Conservation (phyloP, 2,888 invertebrate species). For the Cantharis nigra region DNA sequence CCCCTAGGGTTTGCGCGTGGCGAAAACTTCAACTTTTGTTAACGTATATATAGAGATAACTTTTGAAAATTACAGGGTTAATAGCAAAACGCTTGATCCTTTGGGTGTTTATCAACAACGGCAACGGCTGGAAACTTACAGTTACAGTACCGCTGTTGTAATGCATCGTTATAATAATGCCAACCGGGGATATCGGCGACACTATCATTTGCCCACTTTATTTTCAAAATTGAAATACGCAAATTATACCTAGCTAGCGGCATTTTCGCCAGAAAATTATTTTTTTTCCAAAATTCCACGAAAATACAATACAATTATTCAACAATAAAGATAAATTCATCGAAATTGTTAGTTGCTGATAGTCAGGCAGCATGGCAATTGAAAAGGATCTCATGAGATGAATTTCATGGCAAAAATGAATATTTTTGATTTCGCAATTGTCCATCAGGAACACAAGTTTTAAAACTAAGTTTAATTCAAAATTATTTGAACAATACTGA, state of each 20-base stretch:
- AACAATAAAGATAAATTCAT: too few relatives aligned
- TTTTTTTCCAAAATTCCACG: too few relatives aligned
- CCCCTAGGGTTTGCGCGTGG: constrained; percentile 36
- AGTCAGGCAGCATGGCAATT: too few relatives aligned
- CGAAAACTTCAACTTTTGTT: constrained; percentile 23
- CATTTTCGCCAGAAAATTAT: too few relatives aligned
- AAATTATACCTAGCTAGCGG: neutral
- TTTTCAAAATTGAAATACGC: neutral
- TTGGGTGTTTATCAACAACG: constrained; percentile 33
- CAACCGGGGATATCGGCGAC: constrained; percentile 9
- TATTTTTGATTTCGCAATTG: too few relatives aligned
- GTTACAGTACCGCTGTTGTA: constrained; percentile 22
- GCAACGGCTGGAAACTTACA: constrained; percentile 29
- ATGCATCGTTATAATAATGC: constrained; percentile 11
- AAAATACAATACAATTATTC: too few relatives aligned
- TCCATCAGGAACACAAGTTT: too few relatives aligned
- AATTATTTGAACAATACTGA: too few relatives aligned
- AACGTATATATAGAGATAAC: constrained; percentile 25
- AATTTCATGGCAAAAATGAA: too few relatives aligned
- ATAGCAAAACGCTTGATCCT: constrained; percentile 27
- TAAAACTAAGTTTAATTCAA: too few relatives aligned
- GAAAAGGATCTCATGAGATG: too few relatives aligned
- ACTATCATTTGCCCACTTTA: neutral
- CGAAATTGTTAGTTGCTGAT: too few relatives aligned
- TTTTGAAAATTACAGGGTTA: constrained; percentile 27